Evolutionary conservation across 2,113 vertebrate species (phyloP).

Genomic region (Microtus richardsoni): DNA sequence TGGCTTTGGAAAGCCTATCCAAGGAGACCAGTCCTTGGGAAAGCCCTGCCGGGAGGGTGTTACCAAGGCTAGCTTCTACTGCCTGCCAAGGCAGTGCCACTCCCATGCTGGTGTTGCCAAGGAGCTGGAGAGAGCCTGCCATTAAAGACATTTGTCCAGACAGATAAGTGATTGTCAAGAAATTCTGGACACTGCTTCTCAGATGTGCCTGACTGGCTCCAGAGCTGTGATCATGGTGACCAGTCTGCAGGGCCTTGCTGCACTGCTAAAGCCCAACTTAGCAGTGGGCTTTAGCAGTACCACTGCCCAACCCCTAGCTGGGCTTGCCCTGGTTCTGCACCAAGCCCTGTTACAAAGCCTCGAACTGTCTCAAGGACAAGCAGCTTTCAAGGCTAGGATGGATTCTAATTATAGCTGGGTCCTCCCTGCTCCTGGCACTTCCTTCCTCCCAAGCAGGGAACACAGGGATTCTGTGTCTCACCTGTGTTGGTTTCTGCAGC

Average conservation of each 20-base stretch:
- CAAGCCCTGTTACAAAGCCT: neutral
- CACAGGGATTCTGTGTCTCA: neutral
- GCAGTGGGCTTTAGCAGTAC: too few relatives aligned
- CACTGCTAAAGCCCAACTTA: neutral
- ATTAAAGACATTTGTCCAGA: constrained; percentile 25
- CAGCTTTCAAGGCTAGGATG: constrained; percentile 29
- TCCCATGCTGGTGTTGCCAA: neutral
- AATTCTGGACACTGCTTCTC: neutral
- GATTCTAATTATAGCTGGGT: constrained; percentile 59
- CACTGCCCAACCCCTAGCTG: rapidly evolving
- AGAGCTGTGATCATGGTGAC: neutral
- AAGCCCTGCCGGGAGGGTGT: neutral
- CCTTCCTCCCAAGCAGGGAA: neutral
- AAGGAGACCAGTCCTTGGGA: constrained; percentile 51
- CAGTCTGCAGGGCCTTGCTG: neutral
- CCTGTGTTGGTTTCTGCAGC: neutral
- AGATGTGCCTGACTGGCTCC: neutral
- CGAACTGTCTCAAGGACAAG: constrained; percentile 5
- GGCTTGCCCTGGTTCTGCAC: neutral
- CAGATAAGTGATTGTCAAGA: constrained; percentile 42
- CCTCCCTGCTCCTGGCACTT: neutral
- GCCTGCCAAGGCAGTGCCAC: constrained; percentile 48
- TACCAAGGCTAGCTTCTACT: neutral
- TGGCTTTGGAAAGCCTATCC: neutral
- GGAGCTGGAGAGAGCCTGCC: neutral